Conservation (phyloP, 1,140 invertebrate species). For the Heliconius nattereri region DNA sequence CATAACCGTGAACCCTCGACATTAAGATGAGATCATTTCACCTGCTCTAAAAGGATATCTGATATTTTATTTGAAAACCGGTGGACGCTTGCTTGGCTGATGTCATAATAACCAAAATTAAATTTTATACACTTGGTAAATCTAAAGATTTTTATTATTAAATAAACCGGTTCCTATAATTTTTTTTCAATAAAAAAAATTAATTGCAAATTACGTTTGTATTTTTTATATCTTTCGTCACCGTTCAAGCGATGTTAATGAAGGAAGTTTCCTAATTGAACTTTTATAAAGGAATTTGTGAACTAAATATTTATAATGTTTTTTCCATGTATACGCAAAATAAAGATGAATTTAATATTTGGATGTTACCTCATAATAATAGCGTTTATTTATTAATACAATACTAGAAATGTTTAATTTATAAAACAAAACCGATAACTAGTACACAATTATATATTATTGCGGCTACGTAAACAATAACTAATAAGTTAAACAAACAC, state of each 20-base stretch:
- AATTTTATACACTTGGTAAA: not conserved
- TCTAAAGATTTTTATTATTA: not conserved
- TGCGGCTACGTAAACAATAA: not conserved
- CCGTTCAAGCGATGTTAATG: not conserved
- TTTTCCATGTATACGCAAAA: too few species aligned
- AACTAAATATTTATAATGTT: too few species aligned
- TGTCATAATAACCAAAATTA: constrained; percentile 10
- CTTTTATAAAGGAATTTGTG: not conserved
- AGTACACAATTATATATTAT: not conserved
- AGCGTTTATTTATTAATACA: not conserved
- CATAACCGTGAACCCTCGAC: constrained; percentile 17
- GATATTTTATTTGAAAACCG: constrained; percentile 8
- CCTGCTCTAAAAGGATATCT: constrained; percentile 2
- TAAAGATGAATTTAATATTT: too few species aligned
- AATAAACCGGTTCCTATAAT: not conserved
- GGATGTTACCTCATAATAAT: too few species aligned
- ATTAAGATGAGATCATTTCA: constrained; percentile 25
- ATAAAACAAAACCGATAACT: not conserved
- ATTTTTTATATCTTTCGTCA: not conserved
- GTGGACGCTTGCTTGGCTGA: not conserved
- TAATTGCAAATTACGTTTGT: not conserved
- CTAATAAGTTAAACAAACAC: not conserved
- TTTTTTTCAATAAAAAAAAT: not conserved
- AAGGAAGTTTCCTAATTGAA: not conserved
- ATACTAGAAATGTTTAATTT: not conserved